A percentile compares a stretch with the other conserved stretches of the same genome.
Conservation (phyloP, 2,888 invertebrate genomes). For the Ariolimax columbianus region DNA sequence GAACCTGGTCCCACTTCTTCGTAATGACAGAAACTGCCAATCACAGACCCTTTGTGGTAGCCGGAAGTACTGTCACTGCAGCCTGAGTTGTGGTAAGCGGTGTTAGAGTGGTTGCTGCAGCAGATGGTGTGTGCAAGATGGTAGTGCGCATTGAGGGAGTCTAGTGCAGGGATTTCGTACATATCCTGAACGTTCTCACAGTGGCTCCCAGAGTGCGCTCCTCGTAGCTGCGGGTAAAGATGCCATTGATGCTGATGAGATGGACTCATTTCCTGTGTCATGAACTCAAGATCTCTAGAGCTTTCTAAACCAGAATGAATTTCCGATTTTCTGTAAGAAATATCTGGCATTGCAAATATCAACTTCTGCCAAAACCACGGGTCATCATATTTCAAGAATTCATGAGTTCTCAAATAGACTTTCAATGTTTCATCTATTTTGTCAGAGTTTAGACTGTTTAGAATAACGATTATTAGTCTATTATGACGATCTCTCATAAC, state of each 20-base stretch:
- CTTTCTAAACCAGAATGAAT: constrained; percentile 24
- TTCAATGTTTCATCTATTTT: constrained; percentile 91
- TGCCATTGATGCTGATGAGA: constrained; percentile 22
- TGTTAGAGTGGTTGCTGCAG: constrained; percentile 44
- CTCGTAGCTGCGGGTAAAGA: constrained; percentile 3
- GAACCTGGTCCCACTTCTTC: constrained; percentile 57
- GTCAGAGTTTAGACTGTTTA: constrained; percentile 89
- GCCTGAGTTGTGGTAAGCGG: constrained; percentile 44
- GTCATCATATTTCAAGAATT: constrained; percentile 91
- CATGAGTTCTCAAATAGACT: constrained; percentile 90
- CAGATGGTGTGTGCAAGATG: constrained; percentile 41
- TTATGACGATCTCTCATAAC: constrained; percentile 86
- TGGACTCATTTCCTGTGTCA: background rate
- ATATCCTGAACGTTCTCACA: constrained; percentile 44
- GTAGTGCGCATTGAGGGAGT: constrained; percentile 46
- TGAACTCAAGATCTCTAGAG: constrained; percentile 16
- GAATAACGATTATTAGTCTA: constrained; percentile 88
- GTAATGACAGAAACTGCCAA: constrained; percentile 52
- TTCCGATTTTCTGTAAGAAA: constrained; percentile 22
- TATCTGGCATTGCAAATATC: constrained; percentile 87
- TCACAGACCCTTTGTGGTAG: constrained; percentile 51
- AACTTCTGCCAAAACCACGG: constrained; percentile 96
- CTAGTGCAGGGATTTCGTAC: constrained; percentile 56
- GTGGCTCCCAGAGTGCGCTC: background rate
- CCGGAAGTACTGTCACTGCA: constrained; percentile 48